Percentiles rank a stretch among this genome's conserved stretches.
These are phyloP conservation scores for Periphyllus acericola DNA, from an alignment of 2,888 invertebrate genomes.

Conservation along the genomic window DNA sequence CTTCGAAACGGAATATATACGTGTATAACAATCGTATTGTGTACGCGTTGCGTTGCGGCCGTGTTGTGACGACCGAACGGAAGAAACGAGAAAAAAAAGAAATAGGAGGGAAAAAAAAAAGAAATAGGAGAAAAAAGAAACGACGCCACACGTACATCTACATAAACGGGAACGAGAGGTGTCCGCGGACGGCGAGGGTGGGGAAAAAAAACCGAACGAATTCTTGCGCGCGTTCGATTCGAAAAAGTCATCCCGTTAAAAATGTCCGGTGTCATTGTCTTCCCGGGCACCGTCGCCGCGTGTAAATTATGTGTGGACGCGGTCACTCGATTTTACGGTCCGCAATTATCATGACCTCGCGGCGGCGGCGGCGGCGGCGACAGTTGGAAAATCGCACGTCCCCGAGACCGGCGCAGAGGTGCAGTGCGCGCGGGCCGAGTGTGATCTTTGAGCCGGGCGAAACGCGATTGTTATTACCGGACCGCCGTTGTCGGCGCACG, in stretches of 20 bases:
- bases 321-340: conserved; percentile 49
- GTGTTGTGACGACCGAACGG: no score
- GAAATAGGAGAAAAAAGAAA: not conserved
- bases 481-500: not conserved
- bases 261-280: conserved; percentile 57
- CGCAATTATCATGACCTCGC: conserved; percentile 28
- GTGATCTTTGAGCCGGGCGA: not conserved
- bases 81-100: not conserved
- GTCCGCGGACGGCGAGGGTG: not conserved
- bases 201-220: conserved; percentile 6
- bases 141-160: not conserved
- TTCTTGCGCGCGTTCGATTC: conserved; percentile 16
- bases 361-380: not conserved
- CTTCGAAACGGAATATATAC: not conserved
- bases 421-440: not conserved
- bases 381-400: conserved; percentile 25
- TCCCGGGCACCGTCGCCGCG: no score
- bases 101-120: not conserved
- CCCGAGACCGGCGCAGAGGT: not conserved
- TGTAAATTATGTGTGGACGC: no score
- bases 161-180: conserved; percentile 24
- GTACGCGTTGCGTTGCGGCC: no score
- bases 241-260: conserved; percentile 58
- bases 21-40: not conserved
- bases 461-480: not conserved